Conservation (phyloP, 2,888 invertebrate genomes). For the Hetaerina titia region DNA sequence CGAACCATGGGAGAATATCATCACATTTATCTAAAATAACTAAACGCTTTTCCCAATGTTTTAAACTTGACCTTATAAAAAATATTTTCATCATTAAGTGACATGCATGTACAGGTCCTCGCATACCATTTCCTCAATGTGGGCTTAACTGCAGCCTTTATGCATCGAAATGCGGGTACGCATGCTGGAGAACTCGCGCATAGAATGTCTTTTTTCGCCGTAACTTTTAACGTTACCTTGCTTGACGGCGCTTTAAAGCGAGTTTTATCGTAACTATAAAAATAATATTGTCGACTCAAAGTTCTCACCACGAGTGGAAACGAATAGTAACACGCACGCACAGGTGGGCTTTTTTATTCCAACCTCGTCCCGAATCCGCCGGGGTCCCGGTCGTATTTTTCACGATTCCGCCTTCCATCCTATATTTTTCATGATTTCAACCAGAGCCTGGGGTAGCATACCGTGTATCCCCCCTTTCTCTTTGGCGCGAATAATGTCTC, state of each 20-base stretch:
- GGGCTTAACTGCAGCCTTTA: no score
- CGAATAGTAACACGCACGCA: neutral
- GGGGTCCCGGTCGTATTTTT: neutral
- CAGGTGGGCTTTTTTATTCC: neutral
- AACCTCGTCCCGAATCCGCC: neutral
- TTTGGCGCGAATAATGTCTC: neutral
- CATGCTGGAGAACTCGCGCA: no score
- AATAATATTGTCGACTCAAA: neutral
- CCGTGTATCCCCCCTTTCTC: neutral
- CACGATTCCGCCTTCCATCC: neutral
- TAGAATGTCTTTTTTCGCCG: no score
- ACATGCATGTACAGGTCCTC: no score
- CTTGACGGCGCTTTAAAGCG: neutral
- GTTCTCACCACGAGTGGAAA: neutral
- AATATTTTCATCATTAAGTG: no score
- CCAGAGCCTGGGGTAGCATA: neutral
- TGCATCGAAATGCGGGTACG: no score
- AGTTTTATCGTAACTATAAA: neutral
- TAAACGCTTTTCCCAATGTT: no score
- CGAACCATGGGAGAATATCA: no score
- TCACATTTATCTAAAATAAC: no score
- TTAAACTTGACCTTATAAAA: no score
- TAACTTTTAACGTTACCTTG: neutral
- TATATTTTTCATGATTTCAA: neutral
- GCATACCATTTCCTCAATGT: no score